Conservation (phyloP, 2,888 invertebrate species). For the Aspidiotus destructor region DNA sequence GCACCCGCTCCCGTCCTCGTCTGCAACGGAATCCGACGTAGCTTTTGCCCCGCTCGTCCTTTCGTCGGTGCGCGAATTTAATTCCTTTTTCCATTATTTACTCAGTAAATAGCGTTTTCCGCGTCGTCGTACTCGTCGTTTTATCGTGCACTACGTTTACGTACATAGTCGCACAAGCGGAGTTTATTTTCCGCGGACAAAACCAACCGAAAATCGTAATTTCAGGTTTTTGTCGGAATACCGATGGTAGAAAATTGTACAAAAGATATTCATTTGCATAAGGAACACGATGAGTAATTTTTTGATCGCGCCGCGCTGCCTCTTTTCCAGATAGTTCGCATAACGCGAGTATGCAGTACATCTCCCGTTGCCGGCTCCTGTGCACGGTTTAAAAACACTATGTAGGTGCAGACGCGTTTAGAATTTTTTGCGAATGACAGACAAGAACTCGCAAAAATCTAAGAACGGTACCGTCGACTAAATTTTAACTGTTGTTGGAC, state of each 20-base stretch:
- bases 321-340: too few species aligned
- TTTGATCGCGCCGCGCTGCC: conserved; percentile 15
- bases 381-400: too few species aligned
- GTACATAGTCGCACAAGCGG: not conserved
- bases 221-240: conserved; percentile 25
- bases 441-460: too few species aligned
- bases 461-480: too few species aligned
- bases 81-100: conserved; percentile 33
- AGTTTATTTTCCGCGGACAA: conserved; percentile 32
- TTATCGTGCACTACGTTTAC: too few species aligned
- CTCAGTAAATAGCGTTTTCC: conserved; percentile 32
- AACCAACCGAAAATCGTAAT: conserved; percentile 30
- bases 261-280: conserved; percentile 31
- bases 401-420: too few species aligned
- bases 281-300: conserved; percentile 14
- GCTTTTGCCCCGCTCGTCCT: conserved; percentile 11
- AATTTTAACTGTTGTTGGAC: too few species aligned
- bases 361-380: too few species aligned
- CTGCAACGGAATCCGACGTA: not conserved
- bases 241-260: conserved; percentile 8
- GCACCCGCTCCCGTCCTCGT: conserved; percentile 1
- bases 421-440: too few species aligned
- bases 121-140: conserved; percentile 12
- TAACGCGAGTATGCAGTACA: too few species aligned
- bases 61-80: conserved; percentile 9